These are phyloP conservation scores for Chaetodon auriga DNA, from an alignment of 2,113 vertebrate species.

Conservation along the genomic window DNA sequence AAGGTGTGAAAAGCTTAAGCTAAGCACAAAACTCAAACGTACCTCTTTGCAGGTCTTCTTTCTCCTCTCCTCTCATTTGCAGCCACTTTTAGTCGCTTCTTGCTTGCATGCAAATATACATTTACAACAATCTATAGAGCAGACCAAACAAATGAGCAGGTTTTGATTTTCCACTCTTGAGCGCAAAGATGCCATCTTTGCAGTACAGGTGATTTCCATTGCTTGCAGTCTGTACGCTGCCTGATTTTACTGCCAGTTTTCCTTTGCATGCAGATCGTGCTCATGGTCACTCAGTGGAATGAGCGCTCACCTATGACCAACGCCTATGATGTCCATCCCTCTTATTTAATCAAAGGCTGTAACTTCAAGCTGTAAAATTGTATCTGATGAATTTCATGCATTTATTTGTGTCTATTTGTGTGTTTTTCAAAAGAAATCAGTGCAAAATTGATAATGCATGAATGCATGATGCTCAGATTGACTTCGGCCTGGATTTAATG, in stretches of 20 bases:
- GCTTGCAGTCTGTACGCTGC: background rate
- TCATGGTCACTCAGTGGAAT: background rate
- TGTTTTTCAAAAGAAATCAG: too few species aligned
- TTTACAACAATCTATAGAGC: background rate
- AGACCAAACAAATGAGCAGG: conserved; percentile 46
- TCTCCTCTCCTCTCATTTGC: background rate
- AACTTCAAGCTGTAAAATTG: too few species aligned
- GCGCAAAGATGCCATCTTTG: conserved; percentile 37
- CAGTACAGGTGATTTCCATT: conserved; percentile 31
- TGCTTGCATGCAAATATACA: background rate
- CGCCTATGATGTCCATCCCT: too few species aligned
- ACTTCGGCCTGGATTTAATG: background rate
- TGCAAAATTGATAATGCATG: too few species aligned
- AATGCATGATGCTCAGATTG: background rate
- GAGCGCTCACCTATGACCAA: background rate
- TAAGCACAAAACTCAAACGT: background rate
- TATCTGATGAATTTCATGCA: too few species aligned
- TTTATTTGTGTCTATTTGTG: too few species aligned
- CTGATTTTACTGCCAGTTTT: conserved; percentile 14
- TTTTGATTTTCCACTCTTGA: conserved; percentile 3
- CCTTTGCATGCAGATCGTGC: background rate
- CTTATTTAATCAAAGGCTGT: too few species aligned
- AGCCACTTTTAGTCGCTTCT: background rate
- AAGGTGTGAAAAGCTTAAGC: background rate
- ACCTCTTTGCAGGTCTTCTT: background rate